Evolutionary conservation across 1,140 invertebrate genomes (phyloP).

Genomic region (Eupeodes corollae): DNA sequence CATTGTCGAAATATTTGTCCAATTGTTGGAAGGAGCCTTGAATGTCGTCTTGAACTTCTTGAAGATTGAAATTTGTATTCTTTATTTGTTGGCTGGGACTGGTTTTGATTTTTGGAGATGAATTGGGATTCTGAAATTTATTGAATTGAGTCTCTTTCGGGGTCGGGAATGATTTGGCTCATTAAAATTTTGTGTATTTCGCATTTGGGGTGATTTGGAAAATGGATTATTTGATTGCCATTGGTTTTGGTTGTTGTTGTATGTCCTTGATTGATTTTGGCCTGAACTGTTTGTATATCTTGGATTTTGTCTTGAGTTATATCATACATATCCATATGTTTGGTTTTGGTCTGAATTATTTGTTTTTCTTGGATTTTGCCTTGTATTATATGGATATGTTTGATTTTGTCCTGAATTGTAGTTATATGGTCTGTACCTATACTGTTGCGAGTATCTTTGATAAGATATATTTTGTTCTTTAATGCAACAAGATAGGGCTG

Average conservation of each 20-base stretch:
- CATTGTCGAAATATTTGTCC: not conserved
- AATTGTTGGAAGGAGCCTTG: not conserved
- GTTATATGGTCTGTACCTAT: not conserved
- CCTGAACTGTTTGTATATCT: not conserved
- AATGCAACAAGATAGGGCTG: not conserved
- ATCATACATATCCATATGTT: not conserved
- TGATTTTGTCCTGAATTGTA: not conserved
- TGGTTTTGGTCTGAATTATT: not conserved
- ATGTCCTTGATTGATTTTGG: not conserved
- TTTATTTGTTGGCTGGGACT: not conserved
- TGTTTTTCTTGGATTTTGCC: not conserved
- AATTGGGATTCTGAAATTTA: not conserved
- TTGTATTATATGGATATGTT: not conserved
- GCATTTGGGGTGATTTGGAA: not conserved
- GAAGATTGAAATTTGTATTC: not conserved
- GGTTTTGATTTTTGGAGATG: not conserved
- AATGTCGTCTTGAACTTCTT: not conserved
- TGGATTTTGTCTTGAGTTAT: not conserved
- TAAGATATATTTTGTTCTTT: slow-evolving; percentile 3
- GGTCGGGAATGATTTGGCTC: not conserved
- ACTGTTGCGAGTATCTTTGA: not conserved
- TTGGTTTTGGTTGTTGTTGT: not conserved
- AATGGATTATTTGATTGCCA: not conserved
- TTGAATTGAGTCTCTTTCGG: too few relatives aligned
- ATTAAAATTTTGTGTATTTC: not conserved